Conservation (phyloP, 2,888 invertebrate genomes). For the Serripes groenlandicus region DNA sequence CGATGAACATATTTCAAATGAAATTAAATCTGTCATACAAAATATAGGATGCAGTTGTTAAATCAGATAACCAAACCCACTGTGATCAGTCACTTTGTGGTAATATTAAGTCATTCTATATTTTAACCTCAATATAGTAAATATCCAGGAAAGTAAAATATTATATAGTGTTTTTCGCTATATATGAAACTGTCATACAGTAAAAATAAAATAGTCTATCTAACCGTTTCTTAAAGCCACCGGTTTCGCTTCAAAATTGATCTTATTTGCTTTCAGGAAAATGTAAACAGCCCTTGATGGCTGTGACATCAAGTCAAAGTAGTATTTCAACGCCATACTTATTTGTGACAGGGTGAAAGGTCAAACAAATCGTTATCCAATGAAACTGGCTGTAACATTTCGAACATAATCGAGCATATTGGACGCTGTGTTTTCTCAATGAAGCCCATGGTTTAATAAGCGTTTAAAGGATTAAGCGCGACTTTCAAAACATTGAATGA, state of each 20-base stretch:
- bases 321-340: slow-evolving; percentile 87
- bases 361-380: background rate
- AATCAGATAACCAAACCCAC: too few relatives aligned
- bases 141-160: too few relatives aligned
- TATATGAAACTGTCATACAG: background rate
- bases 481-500: slow-evolving; percentile 17
- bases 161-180: background rate
- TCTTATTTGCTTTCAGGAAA: slow-evolving; percentile 89
- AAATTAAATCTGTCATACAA: too few relatives aligned
- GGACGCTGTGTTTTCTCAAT: background rate
- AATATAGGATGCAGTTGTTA: too few relatives aligned
- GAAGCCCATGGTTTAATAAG: background rate
- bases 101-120: slow-evolving; percentile 1
- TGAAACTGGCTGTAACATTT: background rate
- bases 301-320: slow-evolving; percentile 92
- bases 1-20: too few relatives aligned
- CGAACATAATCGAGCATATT: background rate
- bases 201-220: background rate
- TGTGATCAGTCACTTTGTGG: too few relatives aligned
- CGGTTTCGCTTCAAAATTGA: slow-evolving; percentile 89
- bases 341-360: background rate
- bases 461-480: slow-evolving; percentile 15
- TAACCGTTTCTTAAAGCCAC: slow-evolving; percentile 90
- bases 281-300: slow-evolving; percentile 91
- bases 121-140: slow-evolving; percentile 20